Evolutionary conservation across 2,113 vertebrate species (phyloP).

Genomic region (Gambusia affinis): DNA sequence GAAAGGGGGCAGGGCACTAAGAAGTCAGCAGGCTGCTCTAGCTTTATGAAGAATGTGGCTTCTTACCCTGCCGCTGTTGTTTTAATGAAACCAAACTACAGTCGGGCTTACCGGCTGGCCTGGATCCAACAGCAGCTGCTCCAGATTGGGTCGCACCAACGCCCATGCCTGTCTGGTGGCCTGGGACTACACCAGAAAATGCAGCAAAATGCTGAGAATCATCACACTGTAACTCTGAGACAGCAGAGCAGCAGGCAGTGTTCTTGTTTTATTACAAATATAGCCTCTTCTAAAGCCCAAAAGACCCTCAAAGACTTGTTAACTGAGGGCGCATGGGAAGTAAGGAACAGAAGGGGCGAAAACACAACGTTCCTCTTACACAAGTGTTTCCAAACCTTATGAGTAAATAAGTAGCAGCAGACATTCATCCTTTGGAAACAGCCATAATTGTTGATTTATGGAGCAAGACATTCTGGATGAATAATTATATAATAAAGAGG

Average conservation of each 20-base stretch:
- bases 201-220: constrained; percentile 17
- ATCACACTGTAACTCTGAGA: constrained; percentile 7
- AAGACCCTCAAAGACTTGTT: constrained; percentile 5
- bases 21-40: constrained; percentile 36
- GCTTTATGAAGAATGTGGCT: constrained; percentile 61
- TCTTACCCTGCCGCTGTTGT: constrained; percentile 63
- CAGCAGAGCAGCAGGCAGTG: background rate
- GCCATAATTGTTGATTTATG: too few species aligned
- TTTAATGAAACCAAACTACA: constrained; percentile 65
- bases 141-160: constrained; percentile 38
- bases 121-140: constrained; percentile 56
- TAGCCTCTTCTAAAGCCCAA: background rate
- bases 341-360: background rate
- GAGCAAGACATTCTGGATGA: too few species aligned
- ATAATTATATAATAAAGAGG: too few species aligned
- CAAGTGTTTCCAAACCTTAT: background rate
- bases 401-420: background rate
- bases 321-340: background rate
- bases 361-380: background rate
- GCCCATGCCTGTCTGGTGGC: constrained; percentile 57
- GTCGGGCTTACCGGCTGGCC: constrained; percentile 50
- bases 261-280: constrained; percentile 7
- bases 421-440: background rate
- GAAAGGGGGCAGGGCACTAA: constrained; percentile 13
- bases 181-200: constrained; percentile 28